Evolutionary conservation across 1,140 invertebrate genomes (phyloP).

Genomic region (Calliphora vicina): DNA sequence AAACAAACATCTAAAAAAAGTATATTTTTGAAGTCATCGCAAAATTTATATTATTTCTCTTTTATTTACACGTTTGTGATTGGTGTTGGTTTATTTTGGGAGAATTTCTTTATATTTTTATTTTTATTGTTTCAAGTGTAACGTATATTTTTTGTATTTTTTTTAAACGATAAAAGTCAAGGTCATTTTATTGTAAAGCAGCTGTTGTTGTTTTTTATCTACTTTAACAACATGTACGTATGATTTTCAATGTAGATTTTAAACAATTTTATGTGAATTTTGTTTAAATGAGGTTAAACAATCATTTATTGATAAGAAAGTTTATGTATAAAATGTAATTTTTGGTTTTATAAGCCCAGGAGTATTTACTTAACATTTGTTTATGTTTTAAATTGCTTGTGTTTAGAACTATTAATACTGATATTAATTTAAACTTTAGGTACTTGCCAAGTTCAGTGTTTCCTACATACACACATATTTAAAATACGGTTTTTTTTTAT

Average conservation of each 20-base stretch:
- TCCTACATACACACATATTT: too few relatives aligned
- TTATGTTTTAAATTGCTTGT: too few relatives aligned
- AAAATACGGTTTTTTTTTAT: too few relatives aligned
- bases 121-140: background rate
- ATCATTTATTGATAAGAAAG: background rate
- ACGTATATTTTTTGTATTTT: background rate
- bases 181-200: background rate
- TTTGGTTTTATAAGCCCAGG: too few relatives aligned
- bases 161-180: slow-evolving; percentile 22
- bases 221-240: background rate
- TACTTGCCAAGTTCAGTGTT: too few relatives aligned
- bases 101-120: background rate
- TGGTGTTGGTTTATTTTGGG: background rate
- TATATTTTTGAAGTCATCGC: background rate
- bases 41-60: background rate
- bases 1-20: background rate
- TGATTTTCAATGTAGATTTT: background rate
- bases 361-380: too few relatives aligned
- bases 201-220: background rate
- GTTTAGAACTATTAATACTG: too few relatives aligned
- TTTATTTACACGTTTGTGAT: background rate
- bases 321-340: background rate
- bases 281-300: background rate
- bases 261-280: background rate
- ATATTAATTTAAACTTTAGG: too few relatives aligned